Conservation (phyloP, 64 coral and sea anemone species). For the Porites lutea region DNA sequence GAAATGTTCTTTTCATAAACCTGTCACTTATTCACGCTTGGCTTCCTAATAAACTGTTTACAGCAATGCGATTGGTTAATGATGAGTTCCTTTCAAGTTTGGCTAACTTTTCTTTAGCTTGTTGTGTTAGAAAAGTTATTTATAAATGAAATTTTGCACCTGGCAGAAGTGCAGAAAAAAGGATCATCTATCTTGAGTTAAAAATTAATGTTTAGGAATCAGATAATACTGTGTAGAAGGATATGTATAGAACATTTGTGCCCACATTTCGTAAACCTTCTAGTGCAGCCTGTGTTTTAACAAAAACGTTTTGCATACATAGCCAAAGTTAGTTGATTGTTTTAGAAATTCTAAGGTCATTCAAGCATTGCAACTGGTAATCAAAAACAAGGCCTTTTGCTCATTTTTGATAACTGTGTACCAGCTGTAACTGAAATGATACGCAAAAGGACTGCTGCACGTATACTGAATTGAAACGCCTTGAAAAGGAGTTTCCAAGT, state of each 20-base stretch:
- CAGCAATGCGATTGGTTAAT: slow-evolving; percentile 24
- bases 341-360: slow-evolving; percentile 38
- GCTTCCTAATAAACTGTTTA: slow-evolving; percentile 8
- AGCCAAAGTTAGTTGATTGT: neutral
- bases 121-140: neutral
- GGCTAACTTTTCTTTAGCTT: neutral
- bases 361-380: slow-evolving; percentile 23
- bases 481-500: too few relatives aligned
- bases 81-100: neutral
- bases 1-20: slow-evolving; percentile 41
- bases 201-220: too few relatives aligned
- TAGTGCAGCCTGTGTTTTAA: neutral
- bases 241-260: neutral
- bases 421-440: too few relatives aligned
- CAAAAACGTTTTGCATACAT: slow-evolving; percentile 10
- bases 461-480: too few relatives aligned
- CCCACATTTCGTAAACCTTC: neutral
- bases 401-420: neutral
- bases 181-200: too few relatives aligned
- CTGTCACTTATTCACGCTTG: slow-evolving; percentile 62
- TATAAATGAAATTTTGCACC: neutral
- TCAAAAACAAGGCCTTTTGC: neutral
- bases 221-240: too few relatives aligned
- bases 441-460: too few relatives aligned
- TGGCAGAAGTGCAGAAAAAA: neutral